These are phyloP conservation scores for Lasaia peninsularis DNA, from an alignment of 1,140 invertebrate species.

Conservation along the genomic window DNA sequence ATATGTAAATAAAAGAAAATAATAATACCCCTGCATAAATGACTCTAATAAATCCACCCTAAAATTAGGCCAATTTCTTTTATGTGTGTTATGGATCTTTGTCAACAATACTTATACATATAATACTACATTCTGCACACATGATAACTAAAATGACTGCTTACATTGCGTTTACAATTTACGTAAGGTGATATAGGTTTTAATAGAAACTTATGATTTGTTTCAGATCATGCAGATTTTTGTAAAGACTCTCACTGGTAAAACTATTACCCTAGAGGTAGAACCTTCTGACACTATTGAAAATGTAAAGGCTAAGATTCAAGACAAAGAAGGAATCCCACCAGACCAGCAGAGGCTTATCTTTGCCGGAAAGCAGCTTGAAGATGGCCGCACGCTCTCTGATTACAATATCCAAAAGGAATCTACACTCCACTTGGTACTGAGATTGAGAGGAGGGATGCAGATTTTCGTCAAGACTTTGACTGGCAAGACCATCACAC, in stretches of 20 bases:
- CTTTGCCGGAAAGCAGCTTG: constrained; percentile 21
- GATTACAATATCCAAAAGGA: too few species aligned
- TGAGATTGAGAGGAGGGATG: constrained; percentile 13
- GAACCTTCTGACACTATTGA: too few species aligned
- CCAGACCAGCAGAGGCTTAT: constrained; percentile 23
- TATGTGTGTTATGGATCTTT: too few species aligned
- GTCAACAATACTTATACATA: too few species aligned
- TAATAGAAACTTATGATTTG: constrained; percentile 39
- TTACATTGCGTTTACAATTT: too few species aligned
- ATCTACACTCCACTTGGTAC: neutral
- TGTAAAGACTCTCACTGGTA: constrained; percentile 70
- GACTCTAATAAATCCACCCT: too few species aligned
- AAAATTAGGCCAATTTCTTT: too few species aligned
- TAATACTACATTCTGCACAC: too few species aligned
- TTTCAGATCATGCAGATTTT: constrained; percentile 88
- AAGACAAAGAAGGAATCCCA: neutral
- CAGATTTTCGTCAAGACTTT: constrained; percentile 16
- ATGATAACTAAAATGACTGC: too few species aligned
- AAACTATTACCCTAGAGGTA: constrained; percentile 15
- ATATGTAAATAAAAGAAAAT: too few species aligned
- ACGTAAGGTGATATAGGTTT: neutral
- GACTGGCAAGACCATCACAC: constrained; percentile 14
- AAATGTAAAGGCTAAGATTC: too few species aligned
- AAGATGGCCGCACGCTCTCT: constrained; percentile 4
- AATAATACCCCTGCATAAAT: too few species aligned